Base-by-base conservation (phyloP, 2,888 invertebrate species). In the Phyto melanocephala region DNA sequence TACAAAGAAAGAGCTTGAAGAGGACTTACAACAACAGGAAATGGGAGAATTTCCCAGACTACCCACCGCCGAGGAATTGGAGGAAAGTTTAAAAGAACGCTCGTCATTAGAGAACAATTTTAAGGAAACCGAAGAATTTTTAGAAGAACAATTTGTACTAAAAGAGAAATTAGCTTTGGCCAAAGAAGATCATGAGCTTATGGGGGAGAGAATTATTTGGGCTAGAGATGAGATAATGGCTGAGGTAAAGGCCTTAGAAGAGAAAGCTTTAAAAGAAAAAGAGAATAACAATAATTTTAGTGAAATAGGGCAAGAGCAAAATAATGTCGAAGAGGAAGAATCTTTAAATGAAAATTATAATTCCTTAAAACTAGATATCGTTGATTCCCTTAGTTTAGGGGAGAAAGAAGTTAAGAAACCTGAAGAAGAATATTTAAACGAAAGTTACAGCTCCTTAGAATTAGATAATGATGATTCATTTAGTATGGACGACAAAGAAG, bases 1-100 rank as follows among this genome's bases (percentile, higher is more conserved):
- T 8, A 60, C 50, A 13, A 33, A 33, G 40, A n/a, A 15, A 15
- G 67, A 24, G 13, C 1, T 8, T 3, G 77, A 81, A 0, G 80
- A 79, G 1, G n/a, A n/a, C n/a, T n/a, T n/a, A n/a, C n/a, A n/a
- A n/a, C n/a, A n/a, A n/a, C n/a, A n/a, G n/a, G n/a, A n/a, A 6
- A 80, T 79, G 1, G 86, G 47, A 10, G 82, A 86, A 0, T 89
- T 89, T 84, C 89, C 89, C 3, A 87, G 80, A 0, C 76, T 87
- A 52, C 89, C 89, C 17, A 89, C 88, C 0, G 87, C 85, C 10
- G 86, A 88, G 22, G 89, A 89, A 60, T 67, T 89, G 15, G 70
- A 86, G 7, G 87, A 88, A 40, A 89, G 89, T 52, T 78, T 89
- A 8, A 85, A 84, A 33, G 89, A 89, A 17, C 85, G 84, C 11